Evolutionary conservation across 1,140 invertebrate species (phyloP), one percentile per base, ranked within the genome.

Genomic region (Piezodorus guildinii): DNA sequence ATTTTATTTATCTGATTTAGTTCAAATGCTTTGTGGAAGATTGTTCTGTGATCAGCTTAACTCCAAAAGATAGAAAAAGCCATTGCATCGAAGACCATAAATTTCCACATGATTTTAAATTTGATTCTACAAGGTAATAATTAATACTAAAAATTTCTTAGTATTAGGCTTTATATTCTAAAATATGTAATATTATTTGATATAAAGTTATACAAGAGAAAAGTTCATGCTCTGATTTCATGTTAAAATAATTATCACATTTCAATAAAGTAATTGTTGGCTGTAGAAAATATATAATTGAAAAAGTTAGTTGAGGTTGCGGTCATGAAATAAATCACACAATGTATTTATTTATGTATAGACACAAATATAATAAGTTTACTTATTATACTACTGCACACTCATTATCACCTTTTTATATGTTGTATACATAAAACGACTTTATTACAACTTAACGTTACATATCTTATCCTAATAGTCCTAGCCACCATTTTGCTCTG

Each of bases 1-100:
- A 25, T 44, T 15, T 62, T 56, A 45, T 27, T 68, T 68, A 68
- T 65, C 66, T 69, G 61, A 81, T 81, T 65, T 75, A 83, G 80
- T 83, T 80, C 70, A 75, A 76, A 65, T 87, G 85, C 71, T 86
- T 80, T 65, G 74, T 85, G 62, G 79, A 83, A 67, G 80, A 81
- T 66, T 87, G 85, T 67, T 67, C 75, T 62, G 65, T 75, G 15
- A 83, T 82, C 70, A 84, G 84, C 62, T 69, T 69, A 2, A 78
- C 73, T 65, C 64, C 77, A 0, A 68, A 75, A 16, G 79, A 82
- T 61, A 78, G 85, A 63, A 74, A 75, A 59, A 70, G 79, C 0
- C 85, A 87, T 68, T 85, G 84, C 58, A 77, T 83, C 6, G 72
- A 71, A 54, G 65, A 76, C 15, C 85, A 87, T 70, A 82, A 81